A percentile compares a stretch with the other conserved stretches of the same genome.
Conservation (phyloP, 2,113 vertebrate species). For the Mola mola region DNA sequence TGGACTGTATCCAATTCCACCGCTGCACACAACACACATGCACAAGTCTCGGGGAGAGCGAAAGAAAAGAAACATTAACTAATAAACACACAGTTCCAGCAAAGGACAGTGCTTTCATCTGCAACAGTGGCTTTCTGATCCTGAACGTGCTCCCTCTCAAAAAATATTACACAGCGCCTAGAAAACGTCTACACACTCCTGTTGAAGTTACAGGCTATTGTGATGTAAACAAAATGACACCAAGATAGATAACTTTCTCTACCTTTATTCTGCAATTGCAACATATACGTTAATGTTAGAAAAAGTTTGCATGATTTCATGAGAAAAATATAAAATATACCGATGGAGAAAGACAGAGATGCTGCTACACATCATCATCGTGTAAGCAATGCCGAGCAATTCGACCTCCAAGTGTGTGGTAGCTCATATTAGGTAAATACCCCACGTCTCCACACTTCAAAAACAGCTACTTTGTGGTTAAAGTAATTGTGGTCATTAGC, state of each 20-base stretch:
- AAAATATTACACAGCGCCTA: not conserved
- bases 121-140: conserved; percentile 20
- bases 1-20: conserved; percentile 76
- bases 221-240: no score
- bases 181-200: no score
- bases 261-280: no score
- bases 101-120: conserved; percentile 37
- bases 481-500: conserved; percentile 69
- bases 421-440: conserved; percentile 58
- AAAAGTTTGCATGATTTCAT: no score
- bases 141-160: conserved; percentile 24
- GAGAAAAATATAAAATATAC: no score
- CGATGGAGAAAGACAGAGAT: no score
- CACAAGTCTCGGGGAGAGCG: conserved; percentile 38
- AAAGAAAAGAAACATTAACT: conserved; percentile 17
- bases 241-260: no score
- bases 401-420: conserved; percentile 45
- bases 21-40: conserved; percentile 51
- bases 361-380: no score
- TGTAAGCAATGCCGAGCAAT: no score
- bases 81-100: conserved; percentile 42
- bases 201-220: no score
- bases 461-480: conserved; percentile 57
- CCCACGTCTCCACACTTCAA: conserved; percentile 48
- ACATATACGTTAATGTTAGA: no score